Evolutionary conservation across 2,888 invertebrate species (phyloP).

Genomic region (Sphinx pinastri): DNA sequence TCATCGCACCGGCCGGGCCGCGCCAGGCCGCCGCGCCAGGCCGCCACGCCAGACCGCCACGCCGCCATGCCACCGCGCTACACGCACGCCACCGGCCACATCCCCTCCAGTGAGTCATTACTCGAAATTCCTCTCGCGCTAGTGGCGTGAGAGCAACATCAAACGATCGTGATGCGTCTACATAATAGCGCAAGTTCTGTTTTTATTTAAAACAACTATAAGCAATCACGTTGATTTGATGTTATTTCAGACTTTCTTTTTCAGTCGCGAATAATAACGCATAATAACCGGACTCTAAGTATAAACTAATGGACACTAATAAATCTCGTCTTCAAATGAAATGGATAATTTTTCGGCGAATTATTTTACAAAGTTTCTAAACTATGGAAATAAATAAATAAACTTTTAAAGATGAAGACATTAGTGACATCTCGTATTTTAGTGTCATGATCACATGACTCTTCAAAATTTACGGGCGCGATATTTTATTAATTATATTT

Average conservation of each 20-base stretch:
- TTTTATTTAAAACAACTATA: conserved; percentile 58
- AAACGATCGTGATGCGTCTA: conserved; percentile 58
- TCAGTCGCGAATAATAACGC: conserved; percentile 33
- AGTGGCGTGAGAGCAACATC: conserved; percentile 58
- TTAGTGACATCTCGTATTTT: conserved; percentile 1
- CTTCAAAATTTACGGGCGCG: neutral
- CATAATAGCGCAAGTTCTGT: conserved; percentile 54
- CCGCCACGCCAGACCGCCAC: conserved; percentile 26
- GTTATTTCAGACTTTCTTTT: conserved; percentile 57
- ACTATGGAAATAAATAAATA: neutral
- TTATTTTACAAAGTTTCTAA: neutral
- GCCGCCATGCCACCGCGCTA: conserved; percentile 26
- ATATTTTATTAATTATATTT: neutral
- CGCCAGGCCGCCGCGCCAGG: conserved; percentile 26
- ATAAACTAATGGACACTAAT: conserved; percentile 24
- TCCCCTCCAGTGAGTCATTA: conserved; percentile 36
- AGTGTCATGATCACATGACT: neutral
- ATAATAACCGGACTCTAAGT: conserved; percentile 22
- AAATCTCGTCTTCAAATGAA: conserved; percentile 8
- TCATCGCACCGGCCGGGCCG: too few relatives aligned
- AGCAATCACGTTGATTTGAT: conserved; percentile 53
- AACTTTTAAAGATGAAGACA: neutral
- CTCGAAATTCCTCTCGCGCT: conserved; percentile 38
- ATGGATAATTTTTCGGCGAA: conserved; percentile 1
- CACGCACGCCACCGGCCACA: conserved; percentile 17